Conservation (phyloP, 2,113 vertebrate species). For the Todiramphus saurophagus region DNA sequence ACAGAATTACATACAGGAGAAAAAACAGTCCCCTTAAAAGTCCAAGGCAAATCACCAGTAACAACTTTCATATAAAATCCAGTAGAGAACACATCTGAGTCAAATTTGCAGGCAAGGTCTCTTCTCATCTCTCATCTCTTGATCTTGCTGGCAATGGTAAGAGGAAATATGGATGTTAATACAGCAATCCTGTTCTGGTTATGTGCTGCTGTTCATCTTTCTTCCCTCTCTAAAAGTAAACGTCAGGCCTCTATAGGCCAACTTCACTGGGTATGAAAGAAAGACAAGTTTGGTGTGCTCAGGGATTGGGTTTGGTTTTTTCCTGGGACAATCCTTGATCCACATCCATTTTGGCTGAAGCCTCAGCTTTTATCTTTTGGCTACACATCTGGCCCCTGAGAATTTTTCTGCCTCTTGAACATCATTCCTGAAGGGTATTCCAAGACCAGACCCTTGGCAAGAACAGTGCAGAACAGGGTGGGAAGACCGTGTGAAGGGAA, state of each 20-base stretch:
- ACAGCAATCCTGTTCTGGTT: neutral
- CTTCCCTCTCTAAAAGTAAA: neutral
- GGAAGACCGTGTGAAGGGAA: neutral
- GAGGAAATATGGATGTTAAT: neutral
- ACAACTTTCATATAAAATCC: neutral
- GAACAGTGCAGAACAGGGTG: neutral
- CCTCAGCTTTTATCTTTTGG: neutral
- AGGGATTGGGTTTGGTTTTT: neutral
- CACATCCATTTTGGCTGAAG: neutral
- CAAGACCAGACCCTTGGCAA: neutral
- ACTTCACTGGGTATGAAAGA: neutral
- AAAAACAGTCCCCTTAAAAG: neutral
- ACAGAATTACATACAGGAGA: neutral
- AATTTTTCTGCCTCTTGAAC: neutral
- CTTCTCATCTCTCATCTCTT: neutral
- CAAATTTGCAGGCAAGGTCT: neutral
- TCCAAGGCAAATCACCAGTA: neutral
- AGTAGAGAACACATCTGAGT: neutral
- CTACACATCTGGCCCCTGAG: neutral
- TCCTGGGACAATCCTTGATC: neutral
- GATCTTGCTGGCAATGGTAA: neutral
- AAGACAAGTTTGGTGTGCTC: neutral
- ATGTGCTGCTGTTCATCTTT: neutral
- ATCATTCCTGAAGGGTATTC: neutral
- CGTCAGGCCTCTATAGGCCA: accelerated